Percentiles rank a stretch among this genome's conserved stretches.
Conservation (phyloP, 2,888 invertebrate genomes). For the Physocephala rufipes region DNA sequence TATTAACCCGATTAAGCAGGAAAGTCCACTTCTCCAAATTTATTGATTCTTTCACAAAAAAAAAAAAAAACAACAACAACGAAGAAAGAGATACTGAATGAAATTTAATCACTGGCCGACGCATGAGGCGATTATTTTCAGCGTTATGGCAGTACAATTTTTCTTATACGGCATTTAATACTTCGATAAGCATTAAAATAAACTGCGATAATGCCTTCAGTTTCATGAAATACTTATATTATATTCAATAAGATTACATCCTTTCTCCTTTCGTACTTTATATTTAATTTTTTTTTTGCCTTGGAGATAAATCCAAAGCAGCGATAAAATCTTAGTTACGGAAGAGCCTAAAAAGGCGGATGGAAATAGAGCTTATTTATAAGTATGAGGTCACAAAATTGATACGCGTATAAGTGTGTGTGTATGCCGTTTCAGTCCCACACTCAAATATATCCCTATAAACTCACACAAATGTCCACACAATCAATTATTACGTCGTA, state of each 20-base stretch:
- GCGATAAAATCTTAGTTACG: slow-evolving; percentile 4
- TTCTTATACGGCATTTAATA: slow-evolving; percentile 11
- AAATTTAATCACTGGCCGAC: too few species aligned
- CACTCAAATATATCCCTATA: neutral
- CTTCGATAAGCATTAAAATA: slow-evolving; percentile 35
- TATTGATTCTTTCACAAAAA: neutral
- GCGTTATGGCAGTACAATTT: neutral
- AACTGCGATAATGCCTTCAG: slow-evolving; percentile 50
- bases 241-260: slow-evolving; percentile 52
- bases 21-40: slow-evolving; percentile 6
- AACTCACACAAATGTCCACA: neutral
- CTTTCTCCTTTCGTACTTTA: too few species aligned
- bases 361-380: neutral
- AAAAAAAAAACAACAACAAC: too few species aligned
- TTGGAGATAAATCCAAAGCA: slow-evolving; percentile 4
- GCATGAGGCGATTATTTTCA: too few species aligned
- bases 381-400: neutral
- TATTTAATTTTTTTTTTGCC: too few species aligned
- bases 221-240: slow-evolving; percentile 50
- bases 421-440: neutral
- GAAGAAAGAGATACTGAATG: too few species aligned
- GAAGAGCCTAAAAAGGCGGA: neutral
- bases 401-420: neutral
- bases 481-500: neutral
- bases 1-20: slow-evolving; percentile 7